Conservation (phyloP, 2,113 vertebrate species). For the Gymnogyps californianus region DNA sequence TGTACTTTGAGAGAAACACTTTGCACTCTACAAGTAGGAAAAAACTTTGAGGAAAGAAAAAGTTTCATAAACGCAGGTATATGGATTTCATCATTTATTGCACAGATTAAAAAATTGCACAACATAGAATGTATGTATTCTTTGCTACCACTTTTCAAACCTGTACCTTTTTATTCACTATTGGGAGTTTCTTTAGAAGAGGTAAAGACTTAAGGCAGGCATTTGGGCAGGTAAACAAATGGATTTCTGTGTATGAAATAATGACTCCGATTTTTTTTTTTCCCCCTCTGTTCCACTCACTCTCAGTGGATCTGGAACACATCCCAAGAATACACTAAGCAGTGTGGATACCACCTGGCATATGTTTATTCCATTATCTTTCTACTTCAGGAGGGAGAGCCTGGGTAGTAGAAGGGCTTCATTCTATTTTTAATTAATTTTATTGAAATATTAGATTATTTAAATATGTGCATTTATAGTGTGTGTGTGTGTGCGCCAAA, state of each 20-base stretch:
- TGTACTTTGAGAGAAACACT: not conserved
- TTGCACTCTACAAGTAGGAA: not conserved
- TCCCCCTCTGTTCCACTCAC: not conserved
- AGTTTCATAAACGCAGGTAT: not conserved
- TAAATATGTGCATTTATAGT: not conserved
- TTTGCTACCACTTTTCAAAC: not conserved
- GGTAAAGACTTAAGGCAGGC: not conserved
- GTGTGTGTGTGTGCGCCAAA: not conserved
- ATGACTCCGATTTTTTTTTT: not conserved
- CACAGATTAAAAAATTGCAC: not conserved
- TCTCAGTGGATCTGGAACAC: not conserved
- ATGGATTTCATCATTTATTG: not conserved
- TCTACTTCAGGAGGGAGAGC: not conserved
- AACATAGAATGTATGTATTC: not conserved
- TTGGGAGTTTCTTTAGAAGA: not conserved
- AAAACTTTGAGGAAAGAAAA: not conserved
- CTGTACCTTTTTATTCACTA: fast-evolving
- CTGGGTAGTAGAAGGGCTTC: not conserved
- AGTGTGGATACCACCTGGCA: not conserved
- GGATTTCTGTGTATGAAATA: not conserved
- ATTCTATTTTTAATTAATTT: not conserved
- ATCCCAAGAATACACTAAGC: not conserved
- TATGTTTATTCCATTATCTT: not conserved
- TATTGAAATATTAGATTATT: not conserved
- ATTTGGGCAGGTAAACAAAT: not conserved